phyloP scores from a whole-genome alignment of 2,888 invertebrate species.

The Caenorhabditis afra region DNA sequence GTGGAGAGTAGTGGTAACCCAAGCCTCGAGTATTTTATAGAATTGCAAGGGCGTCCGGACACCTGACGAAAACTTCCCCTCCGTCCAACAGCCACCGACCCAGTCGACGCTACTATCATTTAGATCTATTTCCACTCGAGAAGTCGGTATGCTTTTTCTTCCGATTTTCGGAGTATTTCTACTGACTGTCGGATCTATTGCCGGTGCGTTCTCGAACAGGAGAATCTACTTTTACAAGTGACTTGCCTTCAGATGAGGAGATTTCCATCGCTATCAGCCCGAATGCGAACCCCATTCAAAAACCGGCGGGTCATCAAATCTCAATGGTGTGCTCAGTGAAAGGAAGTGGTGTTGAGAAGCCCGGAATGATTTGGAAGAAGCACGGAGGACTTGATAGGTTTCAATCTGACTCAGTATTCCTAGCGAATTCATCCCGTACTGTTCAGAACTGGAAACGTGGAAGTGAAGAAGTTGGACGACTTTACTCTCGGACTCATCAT shows the following conservation, averaged over 20 bases:
- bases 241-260: slow-evolving; percentile 26
- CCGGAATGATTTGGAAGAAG: slow-evolving; percentile 67
- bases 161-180: neutral
- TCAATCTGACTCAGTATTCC: slow-evolving; percentile 12
- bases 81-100: slow-evolving; percentile 27
- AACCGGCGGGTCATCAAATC: slow-evolving; percentile 65
- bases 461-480: slow-evolving; percentile 64
- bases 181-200: neutral
- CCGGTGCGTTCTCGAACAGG: neutral
- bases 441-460: slow-evolving; percentile 63
- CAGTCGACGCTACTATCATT: slow-evolving; percentile 39
- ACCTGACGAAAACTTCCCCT: slow-evolving; percentile 42
- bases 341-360: slow-evolving; percentile 45
- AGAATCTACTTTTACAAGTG: neutral
- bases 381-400: slow-evolving; percentile 64
- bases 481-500: slow-evolving; percentile 63
- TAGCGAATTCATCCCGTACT: too few species aligned
- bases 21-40: slow-evolving; percentile 51
- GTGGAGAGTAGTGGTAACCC: slow-evolving; percentile 50
- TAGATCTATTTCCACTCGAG: slow-evolving; percentile 2
- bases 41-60: slow-evolving; percentile 44
- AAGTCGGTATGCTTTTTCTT: slow-evolving; percentile 24
- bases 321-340: slow-evolving; percentile 63
- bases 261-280: slow-evolving; percentile 57
- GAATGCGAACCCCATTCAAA: slow-evolving; percentile 62